phyloP scores from a whole-genome alignment of 2,113 vertebrate genomes.

The Tor tambroides region DNA sequence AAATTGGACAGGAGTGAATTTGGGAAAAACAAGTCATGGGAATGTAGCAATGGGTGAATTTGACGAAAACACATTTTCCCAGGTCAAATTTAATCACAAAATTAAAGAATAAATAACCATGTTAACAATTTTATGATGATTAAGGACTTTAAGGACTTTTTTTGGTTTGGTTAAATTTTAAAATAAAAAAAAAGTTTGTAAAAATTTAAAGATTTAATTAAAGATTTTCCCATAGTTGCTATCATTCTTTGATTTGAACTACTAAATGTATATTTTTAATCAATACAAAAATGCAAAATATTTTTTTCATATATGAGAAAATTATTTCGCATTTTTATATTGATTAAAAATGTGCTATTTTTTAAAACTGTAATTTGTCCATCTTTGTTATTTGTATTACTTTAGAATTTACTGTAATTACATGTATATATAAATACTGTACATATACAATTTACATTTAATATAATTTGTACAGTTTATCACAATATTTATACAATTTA shows the following conservation, averaged over 20 bases:
- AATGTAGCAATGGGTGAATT: too few species aligned
- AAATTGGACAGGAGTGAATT: neutral
- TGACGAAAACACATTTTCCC: neutral
- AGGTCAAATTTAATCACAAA: neutral
- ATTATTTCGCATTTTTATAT: too few species aligned
- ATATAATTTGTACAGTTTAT: neutral
- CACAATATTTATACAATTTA: neutral
- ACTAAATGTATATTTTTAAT: too few species aligned
- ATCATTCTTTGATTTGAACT: neutral
- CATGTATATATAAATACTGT: neutral
- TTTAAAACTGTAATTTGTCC: neutral
- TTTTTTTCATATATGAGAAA: too few species aligned
- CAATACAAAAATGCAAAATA: too few species aligned
- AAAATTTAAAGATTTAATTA: too few species aligned
- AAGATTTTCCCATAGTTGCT: neutral
- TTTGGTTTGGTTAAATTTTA: neutral
- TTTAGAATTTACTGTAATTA: neutral
- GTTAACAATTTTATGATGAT: neutral
- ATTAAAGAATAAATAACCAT: neutral
- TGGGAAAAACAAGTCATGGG: neutral
- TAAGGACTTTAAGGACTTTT: neutral
- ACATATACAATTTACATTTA: neutral
- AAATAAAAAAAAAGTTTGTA: neutral
- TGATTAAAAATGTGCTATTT: too few species aligned
- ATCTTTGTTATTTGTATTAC: neutral